These are phyloP conservation scores for Setipinna tenuifilis DNA, from an alignment of 2,797 vertebrate species.

Conservation along the genomic window DNA sequence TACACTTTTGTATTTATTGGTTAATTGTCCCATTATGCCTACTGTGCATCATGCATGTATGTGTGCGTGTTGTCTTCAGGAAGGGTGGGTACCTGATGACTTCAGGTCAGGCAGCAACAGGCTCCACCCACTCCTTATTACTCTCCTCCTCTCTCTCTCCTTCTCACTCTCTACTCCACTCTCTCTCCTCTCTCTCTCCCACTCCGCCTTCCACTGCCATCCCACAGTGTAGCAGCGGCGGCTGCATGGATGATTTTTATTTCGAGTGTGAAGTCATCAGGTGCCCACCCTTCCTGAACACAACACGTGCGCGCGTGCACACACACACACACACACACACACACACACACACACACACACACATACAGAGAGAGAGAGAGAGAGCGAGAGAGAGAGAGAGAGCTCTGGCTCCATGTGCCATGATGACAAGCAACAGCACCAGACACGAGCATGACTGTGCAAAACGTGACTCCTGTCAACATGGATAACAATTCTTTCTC, in stretches of 20 bases:
- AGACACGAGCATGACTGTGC: constrained; percentile 29
- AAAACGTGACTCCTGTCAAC: constrained; percentile 38
- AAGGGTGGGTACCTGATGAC: too few relatives aligned
- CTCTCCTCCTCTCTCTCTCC: constrained; percentile 21
- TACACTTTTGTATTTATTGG: too few relatives aligned
- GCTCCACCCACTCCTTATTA: too few relatives aligned
- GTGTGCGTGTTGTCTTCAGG: too few relatives aligned
- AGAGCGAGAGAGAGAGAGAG: not conserved
- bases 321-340: too few relatives aligned
- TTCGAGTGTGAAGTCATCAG: not conserved
- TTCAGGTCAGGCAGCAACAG: too few relatives aligned
- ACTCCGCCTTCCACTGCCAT: not conserved
- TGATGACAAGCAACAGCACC: not conserved
- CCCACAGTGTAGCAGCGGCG: not conserved
- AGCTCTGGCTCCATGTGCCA: not conserved
- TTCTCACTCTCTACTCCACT: constrained; percentile 17
- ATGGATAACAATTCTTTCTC: not conserved
- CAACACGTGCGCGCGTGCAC: not conserved
- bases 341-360: too few relatives aligned
- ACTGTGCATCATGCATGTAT: too few relatives aligned
- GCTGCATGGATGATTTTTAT: not conserved
- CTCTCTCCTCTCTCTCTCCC: constrained; percentile 29
- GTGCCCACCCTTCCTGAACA: not conserved
- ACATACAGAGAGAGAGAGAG: not conserved
- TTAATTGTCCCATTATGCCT: too few relatives aligned